A percentile compares a stretch with the other conserved stretches of the same genome.
phyloP scores from a whole-genome alignment of 2,888 invertebrate genomes.

The Diabrotica balteata region DNA sequence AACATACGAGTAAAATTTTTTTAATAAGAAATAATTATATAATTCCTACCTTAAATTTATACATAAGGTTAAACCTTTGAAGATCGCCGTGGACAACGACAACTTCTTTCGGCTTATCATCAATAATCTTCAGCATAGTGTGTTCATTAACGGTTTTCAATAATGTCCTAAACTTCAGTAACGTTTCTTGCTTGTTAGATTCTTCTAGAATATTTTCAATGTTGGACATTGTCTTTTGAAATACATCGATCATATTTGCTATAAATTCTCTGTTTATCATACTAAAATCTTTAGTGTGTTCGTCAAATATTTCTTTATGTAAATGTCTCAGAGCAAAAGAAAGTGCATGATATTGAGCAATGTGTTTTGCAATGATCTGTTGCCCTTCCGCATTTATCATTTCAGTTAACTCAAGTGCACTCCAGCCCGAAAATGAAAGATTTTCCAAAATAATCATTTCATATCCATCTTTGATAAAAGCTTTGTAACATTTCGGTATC shows the following conservation, averaged over 20 bases:
- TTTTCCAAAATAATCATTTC: constrained; percentile 37
- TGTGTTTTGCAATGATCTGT: constrained; percentile 25
- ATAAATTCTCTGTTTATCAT: not conserved
- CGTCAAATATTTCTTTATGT: constrained; percentile 26
- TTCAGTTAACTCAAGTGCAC: constrained; percentile 28
- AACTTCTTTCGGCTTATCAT: constrained; percentile 8
- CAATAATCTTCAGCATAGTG: constrained; percentile 9
- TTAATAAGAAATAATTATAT: no score
- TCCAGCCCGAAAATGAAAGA: constrained; percentile 27
- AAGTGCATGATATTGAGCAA: constrained; percentile 38
- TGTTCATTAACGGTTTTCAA: constrained; percentile 6
- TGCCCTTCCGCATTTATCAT: constrained; percentile 29
- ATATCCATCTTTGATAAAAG: constrained; percentile 15
- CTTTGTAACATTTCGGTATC: constrained; percentile 31
- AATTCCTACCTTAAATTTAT: constrained; percentile 17
- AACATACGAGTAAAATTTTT: no score
- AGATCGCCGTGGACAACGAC: constrained; percentile 25
- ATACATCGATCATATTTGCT: not conserved
- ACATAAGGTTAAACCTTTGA: constrained; percentile 25
- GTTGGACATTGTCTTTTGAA: not conserved
- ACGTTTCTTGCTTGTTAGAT: constrained; percentile 9
- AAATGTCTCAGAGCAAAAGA: constrained; percentile 35
- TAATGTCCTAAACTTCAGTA: constrained; percentile 6
- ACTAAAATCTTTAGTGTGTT: constrained; percentile 7
- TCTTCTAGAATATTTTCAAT: constrained; percentile 10